Conservation (phyloP, 2,797 vertebrate genomes). For the Calcarius lapponicus region DNA sequence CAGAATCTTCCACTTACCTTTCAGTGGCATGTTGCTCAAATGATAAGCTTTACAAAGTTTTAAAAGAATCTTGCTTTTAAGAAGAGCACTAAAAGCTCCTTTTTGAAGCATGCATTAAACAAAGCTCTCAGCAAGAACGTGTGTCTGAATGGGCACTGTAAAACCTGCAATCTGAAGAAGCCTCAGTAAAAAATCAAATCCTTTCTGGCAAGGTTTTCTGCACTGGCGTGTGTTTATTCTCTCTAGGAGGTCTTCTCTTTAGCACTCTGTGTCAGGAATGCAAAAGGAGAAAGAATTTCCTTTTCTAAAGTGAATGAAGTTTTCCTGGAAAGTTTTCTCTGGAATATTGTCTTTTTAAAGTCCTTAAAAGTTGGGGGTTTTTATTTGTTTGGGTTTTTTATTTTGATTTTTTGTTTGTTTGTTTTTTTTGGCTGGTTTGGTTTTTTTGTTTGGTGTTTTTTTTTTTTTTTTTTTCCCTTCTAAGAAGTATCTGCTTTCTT, state of each 20-base stretch:
- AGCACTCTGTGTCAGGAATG: neutral
- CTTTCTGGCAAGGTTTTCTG: constrained; percentile 3
- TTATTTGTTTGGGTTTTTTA: neutral
- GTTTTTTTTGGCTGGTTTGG: no score
- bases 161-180: constrained; percentile 16
- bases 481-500: neutral
- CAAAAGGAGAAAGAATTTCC: neutral
- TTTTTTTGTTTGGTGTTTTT: no score
- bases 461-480: neutral
- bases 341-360: neutral
- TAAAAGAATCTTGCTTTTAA: constrained; percentile 5
- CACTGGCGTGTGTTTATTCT: constrained; percentile 29
- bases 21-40: neutral
- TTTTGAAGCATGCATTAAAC: constrained; percentile 25
- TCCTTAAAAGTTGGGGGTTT: neutral
- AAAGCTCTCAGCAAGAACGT: neutral
- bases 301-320: neutral
- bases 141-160: neutral
- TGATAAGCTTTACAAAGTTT: constrained; percentile 5
- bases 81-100: neutral
- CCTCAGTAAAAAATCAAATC: constrained; percentile 15
- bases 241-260: constrained; percentile 14
- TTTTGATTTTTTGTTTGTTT: neutral
- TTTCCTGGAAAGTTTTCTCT: neutral
- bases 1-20: neutral